Conservation (phyloP, 2,113 vertebrate species). For the Vireo altiloquus region DNA sequence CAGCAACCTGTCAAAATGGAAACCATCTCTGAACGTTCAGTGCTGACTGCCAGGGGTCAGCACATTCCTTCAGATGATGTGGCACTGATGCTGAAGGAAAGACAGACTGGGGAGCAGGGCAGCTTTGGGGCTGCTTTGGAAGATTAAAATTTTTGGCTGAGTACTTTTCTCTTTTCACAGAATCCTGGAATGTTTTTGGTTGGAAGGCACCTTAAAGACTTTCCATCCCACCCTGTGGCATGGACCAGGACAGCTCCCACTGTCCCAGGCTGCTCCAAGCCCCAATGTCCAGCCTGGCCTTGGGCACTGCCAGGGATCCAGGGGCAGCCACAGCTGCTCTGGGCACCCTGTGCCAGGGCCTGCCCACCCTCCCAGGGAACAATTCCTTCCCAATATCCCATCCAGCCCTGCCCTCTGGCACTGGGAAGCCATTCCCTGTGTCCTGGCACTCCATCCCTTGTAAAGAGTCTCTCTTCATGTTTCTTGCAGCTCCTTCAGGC, state of each 20-base stretch:
- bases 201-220: background rate
- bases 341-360: background rate
- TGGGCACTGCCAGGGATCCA: background rate
- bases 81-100: background rate
- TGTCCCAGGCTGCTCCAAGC: background rate
- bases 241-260: background rate
- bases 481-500: background rate
- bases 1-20: background rate
- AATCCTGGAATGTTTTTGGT: background rate
- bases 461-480: background rate
- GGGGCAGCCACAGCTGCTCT: background rate
- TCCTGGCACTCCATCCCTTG: rapidly evolving
- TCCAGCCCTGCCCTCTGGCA: background rate
- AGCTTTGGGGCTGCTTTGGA: background rate
- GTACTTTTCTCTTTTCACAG: background rate
- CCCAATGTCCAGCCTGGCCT: background rate
- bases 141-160: background rate
- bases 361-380: background rate
- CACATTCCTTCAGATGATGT: background rate
- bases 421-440: rapidly evolving
- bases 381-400: background rate
- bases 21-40: background rate
- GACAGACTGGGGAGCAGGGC: background rate
- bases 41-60: background rate
- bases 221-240: background rate